These are phyloP conservation scores for Eumaeus atala DNA, from an alignment of 1,140 invertebrate genomes.

Conservation along the genomic window DNA sequence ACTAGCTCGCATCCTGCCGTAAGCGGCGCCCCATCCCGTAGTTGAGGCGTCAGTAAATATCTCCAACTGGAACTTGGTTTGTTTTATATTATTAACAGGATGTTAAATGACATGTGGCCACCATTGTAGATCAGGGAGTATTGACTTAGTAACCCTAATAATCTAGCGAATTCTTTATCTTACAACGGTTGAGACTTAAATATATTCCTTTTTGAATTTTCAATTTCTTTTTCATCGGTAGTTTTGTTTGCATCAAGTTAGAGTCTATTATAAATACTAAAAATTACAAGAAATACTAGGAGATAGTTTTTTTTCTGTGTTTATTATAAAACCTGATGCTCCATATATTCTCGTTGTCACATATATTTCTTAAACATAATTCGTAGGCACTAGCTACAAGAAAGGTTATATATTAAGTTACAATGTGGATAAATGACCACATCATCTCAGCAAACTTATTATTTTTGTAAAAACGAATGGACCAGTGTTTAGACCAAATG, in stretches of 20 bases:
- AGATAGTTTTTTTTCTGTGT: constrained; percentile 8
- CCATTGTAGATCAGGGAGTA: constrained; percentile 11
- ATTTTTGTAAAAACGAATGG: no score
- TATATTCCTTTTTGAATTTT: background rate
- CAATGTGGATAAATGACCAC: no score
- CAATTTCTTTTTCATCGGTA: background rate
- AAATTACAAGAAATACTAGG: constrained; percentile 7
- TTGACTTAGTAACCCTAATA: constrained; percentile 10
- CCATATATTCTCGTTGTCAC: no score
- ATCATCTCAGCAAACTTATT: no score
- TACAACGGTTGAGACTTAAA: constrained; percentile 3
- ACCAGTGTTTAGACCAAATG: no score
- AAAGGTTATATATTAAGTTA: no score
- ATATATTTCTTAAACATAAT: no score
- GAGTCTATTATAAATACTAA: constrained; percentile 17
- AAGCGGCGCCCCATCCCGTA: no score
- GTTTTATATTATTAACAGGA: background rate
- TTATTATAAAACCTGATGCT: no score
- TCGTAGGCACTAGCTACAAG: no score
- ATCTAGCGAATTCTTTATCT: constrained; percentile 13
- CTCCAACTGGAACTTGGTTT: background rate
- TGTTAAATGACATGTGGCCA: background rate
- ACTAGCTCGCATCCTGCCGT: background rate
- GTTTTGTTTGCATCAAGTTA: background rate
- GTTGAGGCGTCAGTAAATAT: no score